These are phyloP conservation scores for Poecilobothrus nobilitatus DNA, from an alignment of 2,888 invertebrate species.

Conservation along the genomic window DNA sequence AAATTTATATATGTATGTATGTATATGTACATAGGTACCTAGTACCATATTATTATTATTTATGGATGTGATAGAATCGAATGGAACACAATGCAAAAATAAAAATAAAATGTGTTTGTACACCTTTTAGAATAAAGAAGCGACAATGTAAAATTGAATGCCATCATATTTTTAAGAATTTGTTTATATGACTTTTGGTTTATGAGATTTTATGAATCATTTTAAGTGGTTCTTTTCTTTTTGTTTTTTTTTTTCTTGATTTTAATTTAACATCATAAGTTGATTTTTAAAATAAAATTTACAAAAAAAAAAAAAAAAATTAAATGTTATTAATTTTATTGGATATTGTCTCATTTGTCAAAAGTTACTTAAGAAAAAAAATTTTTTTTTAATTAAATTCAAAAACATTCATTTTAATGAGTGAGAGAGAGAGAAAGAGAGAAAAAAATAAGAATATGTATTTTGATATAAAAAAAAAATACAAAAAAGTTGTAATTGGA, in stretches of 20 bases:
- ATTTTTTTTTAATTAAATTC: too few species aligned
- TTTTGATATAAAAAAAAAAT: too few species aligned
- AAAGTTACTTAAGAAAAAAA: neutral
- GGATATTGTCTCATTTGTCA: slow-evolving; percentile 1
- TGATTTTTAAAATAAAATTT: too few species aligned
- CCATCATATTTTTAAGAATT: neutral
- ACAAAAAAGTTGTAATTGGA: too few species aligned
- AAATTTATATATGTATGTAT: neutral
- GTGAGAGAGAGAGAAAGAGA: too few species aligned
- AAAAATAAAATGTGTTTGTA: neutral
- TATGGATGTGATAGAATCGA: too few species aligned
- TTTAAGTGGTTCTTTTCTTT: neutral
- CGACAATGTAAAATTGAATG: neutral
- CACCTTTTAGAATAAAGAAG: neutral
- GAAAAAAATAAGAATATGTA: too few species aligned
- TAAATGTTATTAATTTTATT: neutral
- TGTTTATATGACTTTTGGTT: neutral
- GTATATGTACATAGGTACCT: neutral
- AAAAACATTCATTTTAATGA: too few species aligned
- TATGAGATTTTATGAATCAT: neutral
- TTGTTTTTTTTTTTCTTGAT: neutral
- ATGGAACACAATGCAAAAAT: too few species aligned
- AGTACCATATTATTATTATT: too few species aligned
- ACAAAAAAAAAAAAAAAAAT: neutral
- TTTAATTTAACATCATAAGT: too few species aligned